Conservation (phyloP, 2,888 invertebrate species). For the Xestia ashworthii region DNA sequence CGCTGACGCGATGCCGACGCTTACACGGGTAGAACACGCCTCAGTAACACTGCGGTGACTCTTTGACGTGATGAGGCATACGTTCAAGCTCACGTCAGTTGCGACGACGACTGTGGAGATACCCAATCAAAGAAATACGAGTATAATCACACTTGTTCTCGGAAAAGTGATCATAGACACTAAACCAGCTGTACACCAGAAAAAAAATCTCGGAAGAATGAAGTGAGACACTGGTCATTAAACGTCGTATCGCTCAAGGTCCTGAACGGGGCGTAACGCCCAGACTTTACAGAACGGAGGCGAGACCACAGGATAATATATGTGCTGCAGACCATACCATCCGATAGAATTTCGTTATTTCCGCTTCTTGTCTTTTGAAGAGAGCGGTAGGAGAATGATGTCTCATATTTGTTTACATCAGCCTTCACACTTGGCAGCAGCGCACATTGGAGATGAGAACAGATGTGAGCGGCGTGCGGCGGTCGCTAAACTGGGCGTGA, state of each 20-base stretch:
- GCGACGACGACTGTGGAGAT: not conserved
- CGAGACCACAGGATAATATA: not conserved
- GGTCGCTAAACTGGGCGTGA: not conserved
- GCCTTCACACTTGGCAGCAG: not conserved
- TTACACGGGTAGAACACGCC: not conserved
- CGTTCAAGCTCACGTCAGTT: too few relatives aligned
- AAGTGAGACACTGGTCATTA: not conserved
- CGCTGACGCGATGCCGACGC: not conserved
- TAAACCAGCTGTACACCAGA: not conserved
- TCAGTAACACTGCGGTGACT: conserved; percentile 1
- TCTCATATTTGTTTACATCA: not conserved
- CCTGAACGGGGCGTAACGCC: not conserved
- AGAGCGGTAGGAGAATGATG: not conserved
- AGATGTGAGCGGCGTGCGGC: not conserved
- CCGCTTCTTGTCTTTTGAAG: not conserved
- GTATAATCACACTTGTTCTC: not conserved
- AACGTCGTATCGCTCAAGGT: not conserved
- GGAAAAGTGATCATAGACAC: not conserved
- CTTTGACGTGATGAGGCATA: not conserved
- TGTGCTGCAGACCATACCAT: not conserved
- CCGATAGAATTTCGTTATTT: not conserved
- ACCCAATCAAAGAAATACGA: not conserved
- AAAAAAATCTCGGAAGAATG: not conserved
- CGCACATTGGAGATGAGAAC: not conserved
- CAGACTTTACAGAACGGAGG: not conserved